These are phyloP conservation scores for Tachypleus tridentatus DNA, from an alignment of 1,140 invertebrate genomes.

Conservation along the genomic window DNA sequence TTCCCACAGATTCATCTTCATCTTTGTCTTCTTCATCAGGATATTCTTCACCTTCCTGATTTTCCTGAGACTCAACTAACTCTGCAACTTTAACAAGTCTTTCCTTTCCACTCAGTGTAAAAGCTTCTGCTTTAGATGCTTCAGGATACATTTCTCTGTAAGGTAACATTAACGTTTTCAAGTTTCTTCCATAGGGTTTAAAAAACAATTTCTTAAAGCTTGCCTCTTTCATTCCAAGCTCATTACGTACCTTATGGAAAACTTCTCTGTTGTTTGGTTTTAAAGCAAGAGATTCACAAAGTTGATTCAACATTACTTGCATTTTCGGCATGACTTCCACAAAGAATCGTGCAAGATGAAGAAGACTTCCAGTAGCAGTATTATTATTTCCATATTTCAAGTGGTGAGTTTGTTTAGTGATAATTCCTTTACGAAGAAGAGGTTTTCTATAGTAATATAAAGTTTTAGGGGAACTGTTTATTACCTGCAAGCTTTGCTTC, in stretches of 20 bases:
- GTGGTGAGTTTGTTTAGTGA: constrained; percentile 45
- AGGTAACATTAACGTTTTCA: constrained; percentile 34
- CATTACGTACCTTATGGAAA: constrained; percentile 6
- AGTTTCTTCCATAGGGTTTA: constrained; percentile 11
- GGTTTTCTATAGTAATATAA: constrained; percentile 53
- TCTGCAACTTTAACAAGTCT: constrained; percentile 25
- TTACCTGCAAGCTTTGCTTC: constrained; percentile 39
- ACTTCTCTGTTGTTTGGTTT: constrained; percentile 13
- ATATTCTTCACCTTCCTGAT: constrained; percentile 30
- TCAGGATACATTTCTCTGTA: constrained; percentile 48
- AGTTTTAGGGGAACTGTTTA: constrained; percentile 45
- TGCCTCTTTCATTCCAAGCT: constrained; percentile 10
- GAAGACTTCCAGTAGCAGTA: constrained; percentile 14
- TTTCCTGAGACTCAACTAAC: constrained; percentile 24
- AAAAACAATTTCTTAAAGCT: constrained; percentile 16
- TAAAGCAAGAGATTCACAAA: constrained; percentile 13
- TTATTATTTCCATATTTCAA: constrained; percentile 11
- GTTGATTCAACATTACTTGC: constrained; percentile 10
- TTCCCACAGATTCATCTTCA: constrained; percentile 27
- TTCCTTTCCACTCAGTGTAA: constrained; percentile 39
- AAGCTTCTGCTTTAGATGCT: constrained; percentile 36
- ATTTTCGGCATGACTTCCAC: constrained; percentile 14
- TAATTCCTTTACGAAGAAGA: constrained; percentile 44
- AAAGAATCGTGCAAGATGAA: constrained; percentile 21
- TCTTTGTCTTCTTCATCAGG: constrained; percentile 39